Evolutionary conservation across 1,140 invertebrate genomes (phyloP).

Genomic region (Drusus annulatus): DNA sequence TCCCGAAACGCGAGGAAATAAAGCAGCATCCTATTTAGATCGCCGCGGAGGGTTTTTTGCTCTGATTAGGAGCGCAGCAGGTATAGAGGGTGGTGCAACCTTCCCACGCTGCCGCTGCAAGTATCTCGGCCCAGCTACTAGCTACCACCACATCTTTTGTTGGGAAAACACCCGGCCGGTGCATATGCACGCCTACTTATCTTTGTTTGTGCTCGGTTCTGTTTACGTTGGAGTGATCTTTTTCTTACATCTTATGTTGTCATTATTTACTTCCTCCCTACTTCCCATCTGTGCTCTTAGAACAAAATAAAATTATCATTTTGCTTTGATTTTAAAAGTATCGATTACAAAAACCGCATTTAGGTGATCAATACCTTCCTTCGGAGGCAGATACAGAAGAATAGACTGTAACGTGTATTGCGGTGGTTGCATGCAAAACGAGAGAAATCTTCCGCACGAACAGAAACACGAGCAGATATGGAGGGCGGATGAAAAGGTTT

Average conservation of each 20-base stretch:
- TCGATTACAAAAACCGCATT: too few relatives aligned
- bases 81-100: constrained; percentile 49
- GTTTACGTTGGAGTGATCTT: constrained; percentile 22
- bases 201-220: constrained; percentile 41
- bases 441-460: constrained; percentile 55
- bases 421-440: constrained; percentile 39
- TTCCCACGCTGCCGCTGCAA: constrained; percentile 53
- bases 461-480: constrained; percentile 54
- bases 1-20: constrained; percentile 21
- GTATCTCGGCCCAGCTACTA: constrained; percentile 22
- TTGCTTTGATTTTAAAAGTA: too few relatives aligned
- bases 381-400: neutral
- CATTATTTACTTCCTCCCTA: constrained; percentile 39
- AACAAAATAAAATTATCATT: neutral
- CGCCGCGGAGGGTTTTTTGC: constrained; percentile 32
- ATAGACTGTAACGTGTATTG: constrained; percentile 14
- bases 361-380: too few relatives aligned
- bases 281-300: neutral
- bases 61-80: constrained; percentile 39
- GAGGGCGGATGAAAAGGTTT: constrained; percentile 48
- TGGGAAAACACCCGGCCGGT: constrained; percentile 43
- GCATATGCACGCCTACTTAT: constrained; percentile 32
- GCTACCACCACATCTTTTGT: constrained; percentile 42
- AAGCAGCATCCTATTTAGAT: constrained; percentile 34
- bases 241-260: constrained; percentile 28